phyloP scores from a whole-genome alignment of 1,140 invertebrate species.

The Pachyrhynchus sulphureomaculatus region DNA sequence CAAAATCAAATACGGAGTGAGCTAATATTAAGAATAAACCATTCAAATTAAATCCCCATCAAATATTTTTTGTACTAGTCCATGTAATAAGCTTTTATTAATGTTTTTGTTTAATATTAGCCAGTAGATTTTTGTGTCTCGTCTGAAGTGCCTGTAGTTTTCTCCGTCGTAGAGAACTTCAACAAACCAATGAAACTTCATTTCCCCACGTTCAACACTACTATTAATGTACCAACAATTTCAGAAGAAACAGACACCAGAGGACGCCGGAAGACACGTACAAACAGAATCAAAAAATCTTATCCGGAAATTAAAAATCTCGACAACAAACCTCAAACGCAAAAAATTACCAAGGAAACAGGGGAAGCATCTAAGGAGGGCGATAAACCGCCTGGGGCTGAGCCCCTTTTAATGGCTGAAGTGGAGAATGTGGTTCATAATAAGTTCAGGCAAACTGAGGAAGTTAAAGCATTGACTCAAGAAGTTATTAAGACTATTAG shows the following conservation, averaged over 20 bases:
- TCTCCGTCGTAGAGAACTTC: constrained; percentile 44
- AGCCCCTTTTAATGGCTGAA: constrained; percentile 84
- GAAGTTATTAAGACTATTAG: constrained; percentile 97
- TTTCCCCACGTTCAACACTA: constrained; percentile 67
- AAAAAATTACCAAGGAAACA: constrained; percentile 28
- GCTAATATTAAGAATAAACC: no score
- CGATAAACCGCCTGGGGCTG: constrained; percentile 4
- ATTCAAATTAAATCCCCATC: no score
- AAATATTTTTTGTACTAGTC: no score
- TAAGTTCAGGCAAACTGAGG: constrained; percentile 87
- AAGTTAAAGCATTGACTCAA: constrained; percentile 95
- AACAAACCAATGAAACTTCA: constrained; percentile 53
- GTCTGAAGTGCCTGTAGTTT: constrained; percentile 2
- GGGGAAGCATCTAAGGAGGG: constrained; percentile 17
- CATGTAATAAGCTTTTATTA: no score
- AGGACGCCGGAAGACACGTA: constrained; percentile 45
- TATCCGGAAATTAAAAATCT: constrained; percentile 22
- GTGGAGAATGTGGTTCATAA: constrained; percentile 92
- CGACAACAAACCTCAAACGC: constrained; percentile 8
- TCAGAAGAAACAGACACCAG: constrained; percentile 59
- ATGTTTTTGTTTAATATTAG: no score
- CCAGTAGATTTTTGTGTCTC: background rate
- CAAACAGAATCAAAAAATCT: constrained; percentile 41
- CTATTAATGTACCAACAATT: constrained; percentile 60
- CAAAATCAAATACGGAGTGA: no score